A percentile compares a stretch with the other conserved stretches of the same genome.
These are phyloP conservation scores for Carollia perspicillata DNA, from an alignment of 2,113 vertebrate genomes.

Conservation along the genomic window DNA sequence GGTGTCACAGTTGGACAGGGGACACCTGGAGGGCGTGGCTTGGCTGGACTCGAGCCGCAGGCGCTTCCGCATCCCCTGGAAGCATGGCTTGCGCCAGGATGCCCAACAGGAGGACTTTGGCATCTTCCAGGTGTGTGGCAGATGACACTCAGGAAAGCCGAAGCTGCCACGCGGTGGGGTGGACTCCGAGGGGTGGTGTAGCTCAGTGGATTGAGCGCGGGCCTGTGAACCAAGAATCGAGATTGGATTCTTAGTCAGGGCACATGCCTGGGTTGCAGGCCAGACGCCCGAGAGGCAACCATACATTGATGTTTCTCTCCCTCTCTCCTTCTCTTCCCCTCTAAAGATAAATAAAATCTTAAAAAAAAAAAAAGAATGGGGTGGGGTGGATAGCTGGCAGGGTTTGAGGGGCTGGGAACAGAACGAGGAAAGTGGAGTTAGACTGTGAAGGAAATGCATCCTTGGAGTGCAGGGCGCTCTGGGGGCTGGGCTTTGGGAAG, in stretches of 20 bases:
- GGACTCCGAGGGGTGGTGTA: not conserved
- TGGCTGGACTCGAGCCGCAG: slow-evolving; percentile 82
- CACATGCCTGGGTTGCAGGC: too few species aligned
- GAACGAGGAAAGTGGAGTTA: not conserved
- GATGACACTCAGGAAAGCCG: rapidly evolving
- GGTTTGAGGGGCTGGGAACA: not conserved
- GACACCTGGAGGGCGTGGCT: slow-evolving; percentile 82
- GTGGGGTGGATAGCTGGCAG: not conserved
- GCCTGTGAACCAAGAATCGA: too few species aligned
- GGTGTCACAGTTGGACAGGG: slow-evolving; percentile 78
- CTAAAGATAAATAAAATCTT: too few species aligned
- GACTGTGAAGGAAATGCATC: not conserved
- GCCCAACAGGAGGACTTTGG: slow-evolving; percentile 81
- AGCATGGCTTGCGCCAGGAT: slow-evolving; percentile 88
- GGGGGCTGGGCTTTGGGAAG: not conserved
- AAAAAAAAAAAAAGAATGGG: too few species aligned
- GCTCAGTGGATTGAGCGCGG: too few species aligned
- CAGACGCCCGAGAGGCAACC: too few species aligned
- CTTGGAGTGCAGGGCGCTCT: not conserved
- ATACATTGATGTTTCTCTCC: too few species aligned
- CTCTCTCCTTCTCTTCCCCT: too few species aligned
- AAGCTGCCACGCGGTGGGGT: rapidly evolving
- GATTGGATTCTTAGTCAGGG: too few species aligned
- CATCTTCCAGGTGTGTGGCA: slow-evolving; percentile 85
- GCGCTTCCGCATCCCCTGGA: slow-evolving; percentile 90